These are phyloP conservation scores for Heliocidaris erythrogramma DNA, from an alignment of 35 echinoderm and acorn worm species.

Conservation along the genomic window DNA sequence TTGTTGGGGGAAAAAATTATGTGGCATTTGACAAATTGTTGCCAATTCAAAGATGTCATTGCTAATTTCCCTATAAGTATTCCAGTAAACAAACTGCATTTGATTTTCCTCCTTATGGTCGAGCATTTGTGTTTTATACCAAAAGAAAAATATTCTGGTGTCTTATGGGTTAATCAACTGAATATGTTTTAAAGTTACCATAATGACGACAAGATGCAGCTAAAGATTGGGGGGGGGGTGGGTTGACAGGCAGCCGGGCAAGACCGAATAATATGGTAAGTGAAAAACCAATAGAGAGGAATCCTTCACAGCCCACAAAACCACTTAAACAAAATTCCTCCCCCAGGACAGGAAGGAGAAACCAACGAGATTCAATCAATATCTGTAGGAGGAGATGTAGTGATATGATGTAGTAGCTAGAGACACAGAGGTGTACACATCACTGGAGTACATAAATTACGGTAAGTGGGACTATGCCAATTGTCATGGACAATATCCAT, in stretches of 20 bases:
- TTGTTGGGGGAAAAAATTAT: too few species aligned
- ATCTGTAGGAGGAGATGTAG: background rate
- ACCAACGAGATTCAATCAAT: constrained; percentile 26
- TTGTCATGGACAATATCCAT: background rate
- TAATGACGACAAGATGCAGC: background rate
- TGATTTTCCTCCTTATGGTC: too few species aligned
- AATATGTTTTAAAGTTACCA: background rate
- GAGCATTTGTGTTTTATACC: background rate
- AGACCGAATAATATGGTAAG: background rate
- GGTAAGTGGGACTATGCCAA: background rate
- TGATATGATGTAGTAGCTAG: background rate
- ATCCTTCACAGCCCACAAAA: constrained; percentile 28
- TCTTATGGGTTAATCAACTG: background rate
- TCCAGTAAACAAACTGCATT: too few species aligned
- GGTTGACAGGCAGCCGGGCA: too few species aligned
- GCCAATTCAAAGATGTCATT: too few species aligned
- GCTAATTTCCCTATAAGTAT: too few species aligned
- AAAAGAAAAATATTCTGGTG: too few species aligned
- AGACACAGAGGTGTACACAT: background rate
- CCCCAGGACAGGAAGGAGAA: background rate
- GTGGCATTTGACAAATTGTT: too few species aligned
- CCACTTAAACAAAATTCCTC: constrained; percentile 27
- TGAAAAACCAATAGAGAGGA: background rate
- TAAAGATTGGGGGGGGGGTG: background rate
- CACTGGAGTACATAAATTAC: background rate